Evolutionary conservation across 2,797 vertebrate genomes (phyloP).

Genomic region (Hoplostethus mediterraneus): DNA sequence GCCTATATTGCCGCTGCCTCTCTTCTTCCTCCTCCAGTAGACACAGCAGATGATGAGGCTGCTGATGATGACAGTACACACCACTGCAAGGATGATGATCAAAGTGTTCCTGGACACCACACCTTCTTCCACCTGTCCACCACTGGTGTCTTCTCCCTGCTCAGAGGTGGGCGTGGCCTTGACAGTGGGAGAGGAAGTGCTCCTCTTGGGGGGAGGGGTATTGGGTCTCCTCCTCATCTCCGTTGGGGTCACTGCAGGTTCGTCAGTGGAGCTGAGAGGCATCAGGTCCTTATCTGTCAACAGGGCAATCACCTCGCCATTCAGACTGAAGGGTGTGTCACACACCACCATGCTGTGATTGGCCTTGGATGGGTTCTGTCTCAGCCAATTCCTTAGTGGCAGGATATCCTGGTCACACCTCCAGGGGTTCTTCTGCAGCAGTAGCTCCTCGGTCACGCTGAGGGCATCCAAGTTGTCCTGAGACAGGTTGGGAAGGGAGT

Average conservation of each 20-base stretch:
- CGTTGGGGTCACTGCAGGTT: slow-evolving; percentile 47
- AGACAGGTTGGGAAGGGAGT: slow-evolving; percentile 87
- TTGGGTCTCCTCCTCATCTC: slow-evolving; percentile 58
- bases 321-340: slow-evolving; percentile 74
- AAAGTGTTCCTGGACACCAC: slow-evolving; percentile 28
- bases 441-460: slow-evolving; percentile 78
- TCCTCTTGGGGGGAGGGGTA: slow-evolving; percentile 58
- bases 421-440: slow-evolving; percentile 93
- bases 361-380: slow-evolving; percentile 77
- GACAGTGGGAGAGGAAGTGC: slow-evolving; percentile 64
- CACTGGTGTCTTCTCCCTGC: slow-evolving; percentile 37
- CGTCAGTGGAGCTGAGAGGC: slow-evolving; percentile 35
- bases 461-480: slow-evolving; percentile 84
- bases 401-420: slow-evolving; percentile 89
- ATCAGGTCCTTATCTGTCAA: slow-evolving; percentile 67
- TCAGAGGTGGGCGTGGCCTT: slow-evolving; percentile 63
- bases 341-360: slow-evolving; percentile 85
- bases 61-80: slow-evolving; percentile 74
- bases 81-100: slow-evolving; percentile 69
- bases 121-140: slow-evolving; percentile 35
- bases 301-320: slow-evolving; percentile 73
- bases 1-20: slow-evolving; percentile 70
- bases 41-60: slow-evolving; percentile 68
- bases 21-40: slow-evolving; percentile 78
- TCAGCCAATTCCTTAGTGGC: slow-evolving; percentile 89